Base-by-base conservation (phyloP, 2,113 vertebrate genomes). In the Peromyscus maniculatus region DNA sequence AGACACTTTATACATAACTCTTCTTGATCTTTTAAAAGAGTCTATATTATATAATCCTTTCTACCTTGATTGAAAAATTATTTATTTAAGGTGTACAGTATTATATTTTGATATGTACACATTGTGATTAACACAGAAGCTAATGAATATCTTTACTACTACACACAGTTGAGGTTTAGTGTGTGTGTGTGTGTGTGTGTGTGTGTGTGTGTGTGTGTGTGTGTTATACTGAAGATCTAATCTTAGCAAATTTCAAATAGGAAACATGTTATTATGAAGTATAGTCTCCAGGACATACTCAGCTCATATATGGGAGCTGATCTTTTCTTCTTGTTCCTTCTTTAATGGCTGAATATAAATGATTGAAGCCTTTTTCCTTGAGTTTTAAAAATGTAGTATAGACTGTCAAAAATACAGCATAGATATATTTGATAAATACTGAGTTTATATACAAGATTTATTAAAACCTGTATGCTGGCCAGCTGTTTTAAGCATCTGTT, bases 401-500 rank as follows among this genome's bases (percentile, higher is more conserved):
- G 5, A 59, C 83, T 92, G 92, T 72, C 8, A 88, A 55, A 57
- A 93, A 71, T 77, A 9, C 2, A 72, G 15, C 26, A 89, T 79
- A 69, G 84, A 71, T 59, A 75, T 33, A 66, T 72, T 90, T 87
- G 43, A 89, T 43, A 93, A 93, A 62, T 74, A n/a, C 0, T 67
- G 57, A 4, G 62, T 82, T 91, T 86, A 89, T 91, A 62, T 74
- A 16, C 4, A 6, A 79, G 57, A 75, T 64, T 91, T 94, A 78
- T 59, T 74, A 33, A 89, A 96, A 87, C 83, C 9, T 43, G 52
- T 62, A 39, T n/a, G 39, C 75, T 96, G 88, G 49, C 17, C 83
- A 33, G 21, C 31, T 95, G 16, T 88, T 92, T 80, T 66, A 88
- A 91, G 72, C 39, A 71, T 94, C 24, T 88, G 13, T 80, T 94